Conservation (phyloP, 2,113 vertebrate species). For the Agapornis roseicollis region DNA sequence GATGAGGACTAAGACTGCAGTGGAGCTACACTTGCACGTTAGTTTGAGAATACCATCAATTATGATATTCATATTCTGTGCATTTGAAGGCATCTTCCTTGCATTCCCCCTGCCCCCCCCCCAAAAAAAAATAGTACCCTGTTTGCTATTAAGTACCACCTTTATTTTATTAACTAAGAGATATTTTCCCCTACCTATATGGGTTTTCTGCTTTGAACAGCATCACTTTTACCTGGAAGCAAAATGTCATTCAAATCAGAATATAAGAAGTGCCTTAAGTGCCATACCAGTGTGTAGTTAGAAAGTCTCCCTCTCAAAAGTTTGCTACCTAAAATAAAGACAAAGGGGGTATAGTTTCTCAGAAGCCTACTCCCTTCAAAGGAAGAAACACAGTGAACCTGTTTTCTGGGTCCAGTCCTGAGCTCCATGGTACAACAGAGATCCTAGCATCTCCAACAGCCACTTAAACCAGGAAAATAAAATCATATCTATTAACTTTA, state of each 20-base stretch:
- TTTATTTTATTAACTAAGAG: not conserved
- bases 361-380: not conserved
- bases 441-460: not conserved
- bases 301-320: not conserved
- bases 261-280: not conserved
- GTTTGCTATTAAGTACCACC: not conserved
- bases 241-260: not conserved
- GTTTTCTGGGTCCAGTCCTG: not conserved
- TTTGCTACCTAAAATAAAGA: not conserved
- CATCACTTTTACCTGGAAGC: not conserved
- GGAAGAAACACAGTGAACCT: not conserved
- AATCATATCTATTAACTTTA: not conserved
- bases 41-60: not conserved
- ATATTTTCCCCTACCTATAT: not conserved
- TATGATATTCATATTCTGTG: not conserved
- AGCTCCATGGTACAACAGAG: not conserved
- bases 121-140: not conserved
- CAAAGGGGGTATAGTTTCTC: not conserved
- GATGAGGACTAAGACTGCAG: not conserved
- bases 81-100: not conserved
- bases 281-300: not conserved
- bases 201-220: not conserved
- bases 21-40: not conserved
- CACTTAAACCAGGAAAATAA: not conserved
- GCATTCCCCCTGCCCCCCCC: no score